Evolutionary conservation across 2,113 vertebrate genomes (phyloP).

Genomic region (Anguilla rostrata): DNA sequence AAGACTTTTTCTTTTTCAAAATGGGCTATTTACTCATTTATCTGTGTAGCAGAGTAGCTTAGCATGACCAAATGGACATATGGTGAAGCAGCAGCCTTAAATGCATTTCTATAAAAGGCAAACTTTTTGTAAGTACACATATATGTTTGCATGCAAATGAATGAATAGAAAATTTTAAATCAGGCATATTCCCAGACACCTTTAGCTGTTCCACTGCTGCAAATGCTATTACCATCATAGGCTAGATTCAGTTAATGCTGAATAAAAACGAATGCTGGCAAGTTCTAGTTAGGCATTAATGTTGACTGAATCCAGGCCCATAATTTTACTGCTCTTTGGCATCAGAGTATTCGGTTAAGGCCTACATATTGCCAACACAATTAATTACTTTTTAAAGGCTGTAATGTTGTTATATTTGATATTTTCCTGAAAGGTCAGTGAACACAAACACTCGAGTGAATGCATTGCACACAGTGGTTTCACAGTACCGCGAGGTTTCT

Average conservation of each 20-base stretch:
- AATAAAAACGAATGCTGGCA: too few species aligned
- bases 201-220: too few species aligned
- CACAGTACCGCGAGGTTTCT: not conserved
- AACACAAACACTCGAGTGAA: not conserved
- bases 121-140: not conserved
- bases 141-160: not conserved
- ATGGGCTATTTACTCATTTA: not conserved
- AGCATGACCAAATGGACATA: not conserved
- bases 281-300: too few species aligned
- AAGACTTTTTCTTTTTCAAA: not conserved
- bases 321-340: not conserved
- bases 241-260: too few species aligned
- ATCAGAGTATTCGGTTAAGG: not conserved
- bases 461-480: not conserved
- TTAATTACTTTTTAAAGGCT: not conserved
- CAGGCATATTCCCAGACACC: too few species aligned
- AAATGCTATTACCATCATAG: too few species aligned
- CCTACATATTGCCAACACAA: not conserved
- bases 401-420: not conserved
- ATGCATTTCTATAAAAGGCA: not conserved
- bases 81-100: not conserved
- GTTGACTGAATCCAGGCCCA: too few species aligned
- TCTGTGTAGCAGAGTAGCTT: not conserved
- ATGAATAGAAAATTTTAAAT: not conserved
- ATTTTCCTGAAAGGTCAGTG: not conserved